Percentiles rank a stretch among this genome's conserved stretches.
phyloP scores from a whole-genome alignment of 2,797 vertebrate genomes.

The Sebastolobus alascanus region DNA sequence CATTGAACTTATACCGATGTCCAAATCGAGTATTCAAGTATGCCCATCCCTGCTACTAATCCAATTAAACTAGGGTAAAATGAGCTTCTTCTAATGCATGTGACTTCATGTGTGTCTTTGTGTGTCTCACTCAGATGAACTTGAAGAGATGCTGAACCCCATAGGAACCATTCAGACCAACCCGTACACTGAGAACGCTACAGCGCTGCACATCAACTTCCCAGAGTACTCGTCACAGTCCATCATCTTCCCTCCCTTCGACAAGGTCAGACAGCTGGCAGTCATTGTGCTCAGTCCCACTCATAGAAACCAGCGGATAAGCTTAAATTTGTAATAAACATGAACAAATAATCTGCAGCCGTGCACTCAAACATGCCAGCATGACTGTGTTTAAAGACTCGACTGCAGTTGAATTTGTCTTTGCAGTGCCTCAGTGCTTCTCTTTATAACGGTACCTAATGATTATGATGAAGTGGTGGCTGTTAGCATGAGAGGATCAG shows the following conservation, averaged over 20 bases:
- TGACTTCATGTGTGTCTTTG: constrained; percentile 4
- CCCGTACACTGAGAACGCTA: constrained; percentile 96
- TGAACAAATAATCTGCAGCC: neutral
- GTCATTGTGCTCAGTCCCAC: neutral
- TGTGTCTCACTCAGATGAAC: constrained; percentile 89
- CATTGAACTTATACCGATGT: neutral
- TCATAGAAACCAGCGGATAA: neutral
- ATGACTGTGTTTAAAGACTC: neutral
- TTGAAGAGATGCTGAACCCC: constrained; percentile 99
- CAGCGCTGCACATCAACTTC: constrained; percentile 93
- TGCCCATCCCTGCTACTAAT: neutral
- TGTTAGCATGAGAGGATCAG: constrained; percentile 53
- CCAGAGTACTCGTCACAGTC: constrained; percentile 89
- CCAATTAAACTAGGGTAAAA: neutral
- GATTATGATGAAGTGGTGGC: constrained; percentile 56
- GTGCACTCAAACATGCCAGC: no score
- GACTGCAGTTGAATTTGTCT: constrained; percentile 33
- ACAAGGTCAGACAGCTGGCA: constrained; percentile 89
- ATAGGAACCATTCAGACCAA: constrained; percentile 98
- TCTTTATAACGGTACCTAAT: constrained; percentile 38
- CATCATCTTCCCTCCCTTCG: constrained; percentile 94
- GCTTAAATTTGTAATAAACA: neutral
- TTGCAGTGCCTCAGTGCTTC: constrained; percentile 25
- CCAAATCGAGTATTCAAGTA: neutral
- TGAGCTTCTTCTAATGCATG: neutral